phyloP scores from a whole-genome alignment of 2,888 invertebrate species.

The Xylophagus ater region DNA sequence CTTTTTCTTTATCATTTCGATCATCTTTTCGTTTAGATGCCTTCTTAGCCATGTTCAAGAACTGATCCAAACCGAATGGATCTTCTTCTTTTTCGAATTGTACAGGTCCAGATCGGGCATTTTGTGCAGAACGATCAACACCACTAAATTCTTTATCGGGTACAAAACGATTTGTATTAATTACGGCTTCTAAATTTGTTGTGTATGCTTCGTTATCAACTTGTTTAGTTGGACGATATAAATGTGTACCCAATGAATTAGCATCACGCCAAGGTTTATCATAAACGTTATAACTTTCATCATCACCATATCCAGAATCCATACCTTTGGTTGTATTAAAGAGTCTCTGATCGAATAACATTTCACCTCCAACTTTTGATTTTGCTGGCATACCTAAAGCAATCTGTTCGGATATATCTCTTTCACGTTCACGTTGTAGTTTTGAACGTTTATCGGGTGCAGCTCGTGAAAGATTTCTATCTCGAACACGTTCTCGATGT shows the following conservation, averaged over 20 bases:
- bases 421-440: conserved; percentile 78
- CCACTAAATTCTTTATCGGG: conserved; percentile 96
- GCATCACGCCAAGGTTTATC: conserved; percentile 96
- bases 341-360: conserved; percentile 87
- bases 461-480: conserved; percentile 84
- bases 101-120: conserved; percentile 79
- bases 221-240: conserved; percentile 81
- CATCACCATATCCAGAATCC: conserved; percentile 87
- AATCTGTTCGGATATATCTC: conserved; percentile 97
- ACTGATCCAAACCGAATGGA: conserved; percentile 96
- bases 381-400: conserved; percentile 91
- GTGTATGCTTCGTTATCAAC: conserved; percentile 85
- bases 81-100: conserved; percentile 86
- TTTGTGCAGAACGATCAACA: conserved; percentile 55
- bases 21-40: conserved; percentile 49
- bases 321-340: conserved; percentile 90
- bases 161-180: conserved; percentile 88
- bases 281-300: conserved; percentile 95
- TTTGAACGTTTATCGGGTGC: conserved; percentile 91
- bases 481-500: conserved; percentile 82
- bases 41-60: conserved; percentile 93
- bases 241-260: conserved; percentile 72
- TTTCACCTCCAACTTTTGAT: conserved; percentile 57
- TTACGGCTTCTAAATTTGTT: conserved; percentile 79
- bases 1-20: conserved; percentile 25